phyloP scores from a whole-genome alignment of 2,797 vertebrate genomes.

The Neostethus bicornis region DNA sequence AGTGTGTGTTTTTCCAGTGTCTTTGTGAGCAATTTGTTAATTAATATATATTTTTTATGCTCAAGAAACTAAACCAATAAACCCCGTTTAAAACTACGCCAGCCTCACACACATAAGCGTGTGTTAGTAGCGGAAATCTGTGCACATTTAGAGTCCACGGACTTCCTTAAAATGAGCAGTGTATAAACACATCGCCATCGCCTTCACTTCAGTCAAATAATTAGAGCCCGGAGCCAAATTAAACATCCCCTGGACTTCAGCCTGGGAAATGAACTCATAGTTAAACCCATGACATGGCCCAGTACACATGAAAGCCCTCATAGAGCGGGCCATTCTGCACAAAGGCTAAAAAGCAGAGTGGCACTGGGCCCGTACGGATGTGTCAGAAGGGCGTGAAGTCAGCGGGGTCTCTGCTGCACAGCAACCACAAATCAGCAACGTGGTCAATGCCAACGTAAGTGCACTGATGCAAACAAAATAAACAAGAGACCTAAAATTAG shows the following conservation, averaged over 20 bases:
- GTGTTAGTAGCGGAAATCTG: slow-evolving; percentile 20
- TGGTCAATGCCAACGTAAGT: slow-evolving; percentile 42
- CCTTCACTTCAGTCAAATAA: slow-evolving; percentile 61
- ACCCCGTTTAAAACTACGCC: slow-evolving; percentile 24
- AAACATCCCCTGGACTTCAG: slow-evolving; percentile 68
- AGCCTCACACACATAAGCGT: slow-evolving; percentile 27
- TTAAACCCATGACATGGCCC: slow-evolving; percentile 67
- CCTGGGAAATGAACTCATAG: slow-evolving; percentile 73
- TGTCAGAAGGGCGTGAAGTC: slow-evolving; percentile 51
- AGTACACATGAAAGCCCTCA: slow-evolving; percentile 65
- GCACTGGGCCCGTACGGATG: slow-evolving; percentile 47
- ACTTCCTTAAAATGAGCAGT: slow-evolving; percentile 49
- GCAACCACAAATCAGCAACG: background rate
- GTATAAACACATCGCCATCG: slow-evolving; percentile 63
- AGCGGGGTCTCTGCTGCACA: slow-evolving; percentile 17
- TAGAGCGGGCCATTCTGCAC: slow-evolving; percentile 40
- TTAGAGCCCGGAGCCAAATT: slow-evolving; percentile 53
- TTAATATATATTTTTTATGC: slow-evolving; percentile 1
- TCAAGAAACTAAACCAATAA: slow-evolving; percentile 29
- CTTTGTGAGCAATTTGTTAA: no score
- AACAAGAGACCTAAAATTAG: slow-evolving; percentile 22
- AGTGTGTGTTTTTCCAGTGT: no score
- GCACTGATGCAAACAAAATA: slow-evolving; percentile 6
- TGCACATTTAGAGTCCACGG: slow-evolving; percentile 16
- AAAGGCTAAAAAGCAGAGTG: slow-evolving; percentile 35